Percentiles rank a stretch among this genome's conserved stretches.
Evolutionary conservation across 2,113 vertebrate genomes (phyloP).

Genomic region (Antigone vipio): DNA sequence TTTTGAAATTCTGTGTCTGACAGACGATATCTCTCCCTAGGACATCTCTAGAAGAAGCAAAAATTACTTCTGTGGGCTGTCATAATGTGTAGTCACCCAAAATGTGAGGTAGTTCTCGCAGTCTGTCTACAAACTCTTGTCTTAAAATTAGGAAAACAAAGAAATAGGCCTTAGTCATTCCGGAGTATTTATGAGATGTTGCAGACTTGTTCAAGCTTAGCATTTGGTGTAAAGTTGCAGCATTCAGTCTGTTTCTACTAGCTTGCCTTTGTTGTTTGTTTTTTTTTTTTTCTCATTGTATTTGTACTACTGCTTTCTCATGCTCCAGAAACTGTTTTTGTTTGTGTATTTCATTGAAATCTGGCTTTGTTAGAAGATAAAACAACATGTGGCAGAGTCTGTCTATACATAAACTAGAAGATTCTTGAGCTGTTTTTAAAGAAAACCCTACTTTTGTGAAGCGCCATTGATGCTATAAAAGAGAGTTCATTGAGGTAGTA

Average conservation of each 20-base stretch:
- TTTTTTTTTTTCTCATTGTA: neutral
- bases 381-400: neutral
- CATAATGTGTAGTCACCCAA: neutral
- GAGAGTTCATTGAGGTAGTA: neutral
- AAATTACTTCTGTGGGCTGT: neutral
- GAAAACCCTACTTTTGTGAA: neutral
- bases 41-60: neutral
- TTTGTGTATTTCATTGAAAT: neutral
- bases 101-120: neutral
- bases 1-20: neutral
- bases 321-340: neutral
- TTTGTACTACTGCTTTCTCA: neutral
- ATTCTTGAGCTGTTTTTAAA: neutral
- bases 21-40: neutral
- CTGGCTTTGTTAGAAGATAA: neutral
- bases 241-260: neutral
- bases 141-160: neutral
- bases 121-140: neutral
- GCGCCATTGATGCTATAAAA: neutral
- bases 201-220: neutral
- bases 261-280: neutral
- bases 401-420: neutral
- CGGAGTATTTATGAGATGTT: neutral
- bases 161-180: neutral
- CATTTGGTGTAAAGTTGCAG: neutral